Evolutionary conservation across 2,113 vertebrate species (phyloP).

Genomic region (Psittacara wagleri): DNA sequence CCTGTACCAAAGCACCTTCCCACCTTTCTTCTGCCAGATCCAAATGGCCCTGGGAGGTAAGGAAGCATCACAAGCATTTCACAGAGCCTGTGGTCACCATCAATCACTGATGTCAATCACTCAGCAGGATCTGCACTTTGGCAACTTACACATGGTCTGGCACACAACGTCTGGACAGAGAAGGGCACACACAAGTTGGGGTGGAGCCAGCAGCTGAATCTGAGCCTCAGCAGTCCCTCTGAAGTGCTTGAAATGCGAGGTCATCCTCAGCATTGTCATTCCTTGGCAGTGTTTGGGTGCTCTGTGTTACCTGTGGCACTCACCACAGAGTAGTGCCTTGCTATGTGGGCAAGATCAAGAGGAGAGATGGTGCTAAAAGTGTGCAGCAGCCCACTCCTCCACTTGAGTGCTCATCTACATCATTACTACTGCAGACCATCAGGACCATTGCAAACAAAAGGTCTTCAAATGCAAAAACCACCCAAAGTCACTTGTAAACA

Average conservation of each 20-base stretch:
- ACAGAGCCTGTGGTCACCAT: neutral
- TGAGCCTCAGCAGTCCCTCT: neutral
- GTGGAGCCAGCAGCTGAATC: neutral
- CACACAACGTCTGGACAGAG: neutral
- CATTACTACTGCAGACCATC: neutral
- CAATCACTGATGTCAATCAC: neutral
- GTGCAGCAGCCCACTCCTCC: neutral
- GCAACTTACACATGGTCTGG: neutral
- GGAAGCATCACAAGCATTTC: neutral
- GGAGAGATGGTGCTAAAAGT: neutral
- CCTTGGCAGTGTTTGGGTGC: neutral
- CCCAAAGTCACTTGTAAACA: neutral
- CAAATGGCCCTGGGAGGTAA: neutral
- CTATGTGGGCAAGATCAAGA: neutral
- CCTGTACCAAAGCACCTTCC: neutral
- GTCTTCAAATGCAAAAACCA: neutral
- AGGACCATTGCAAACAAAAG: neutral
- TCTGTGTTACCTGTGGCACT: neutral
- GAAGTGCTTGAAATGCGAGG: neutral
- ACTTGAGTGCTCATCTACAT: neutral
- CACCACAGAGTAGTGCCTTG: accelerated
- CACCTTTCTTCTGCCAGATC: neutral
- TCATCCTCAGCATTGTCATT: neutral
- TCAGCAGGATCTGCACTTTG: neutral
- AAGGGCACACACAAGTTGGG: accelerated